phyloP scores from a whole-genome alignment of 2,888 invertebrate species.

The Clivina fossor region DNA sequence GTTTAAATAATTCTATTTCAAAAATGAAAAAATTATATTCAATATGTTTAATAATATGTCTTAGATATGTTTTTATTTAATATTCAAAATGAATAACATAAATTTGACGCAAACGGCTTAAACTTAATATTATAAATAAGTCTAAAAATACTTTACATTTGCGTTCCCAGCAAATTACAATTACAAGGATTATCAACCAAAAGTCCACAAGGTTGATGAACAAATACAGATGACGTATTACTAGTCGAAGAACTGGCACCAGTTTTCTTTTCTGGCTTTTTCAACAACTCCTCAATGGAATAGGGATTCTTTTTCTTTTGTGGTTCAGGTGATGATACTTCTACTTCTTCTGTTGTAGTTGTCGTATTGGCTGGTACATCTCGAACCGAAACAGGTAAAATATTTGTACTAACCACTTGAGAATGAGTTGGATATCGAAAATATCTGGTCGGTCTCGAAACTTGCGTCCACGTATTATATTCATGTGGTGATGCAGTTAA shows the following conservation, averaged over 20 bases:
- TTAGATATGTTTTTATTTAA: no score
- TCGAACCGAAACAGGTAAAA: conserved; percentile 36
- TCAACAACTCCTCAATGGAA: conserved; percentile 82
- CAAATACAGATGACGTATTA: conserved; percentile 21
- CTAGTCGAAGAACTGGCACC: conserved; percentile 12
- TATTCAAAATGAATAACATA: no score
- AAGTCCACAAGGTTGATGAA: conserved; percentile 44
- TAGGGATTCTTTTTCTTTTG: conserved; percentile 76
- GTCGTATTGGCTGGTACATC: conserved; percentile 45
- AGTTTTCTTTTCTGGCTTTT: conserved; percentile 72
- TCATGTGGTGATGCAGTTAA: conserved; percentile 43
- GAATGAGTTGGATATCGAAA: conserved; percentile 12
- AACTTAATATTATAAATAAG: not conserved
- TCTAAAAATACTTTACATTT: conserved; percentile 40
- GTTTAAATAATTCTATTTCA: no score
- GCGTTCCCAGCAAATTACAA: conserved; percentile 32
- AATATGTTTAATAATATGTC: no score
- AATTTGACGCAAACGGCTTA: no score
- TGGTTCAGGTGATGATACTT: conserved; percentile 21
- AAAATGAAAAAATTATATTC: no score
- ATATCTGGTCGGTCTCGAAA: conserved; percentile 8
- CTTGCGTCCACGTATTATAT: conserved; percentile 8
- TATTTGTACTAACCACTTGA: not conserved
- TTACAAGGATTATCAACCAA: conserved; percentile 36
- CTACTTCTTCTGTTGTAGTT: conserved; percentile 47